phyloP scores from a whole-genome alignment of 2,797 vertebrate genomes.

The Gymnodraco acuticeps region DNA sequence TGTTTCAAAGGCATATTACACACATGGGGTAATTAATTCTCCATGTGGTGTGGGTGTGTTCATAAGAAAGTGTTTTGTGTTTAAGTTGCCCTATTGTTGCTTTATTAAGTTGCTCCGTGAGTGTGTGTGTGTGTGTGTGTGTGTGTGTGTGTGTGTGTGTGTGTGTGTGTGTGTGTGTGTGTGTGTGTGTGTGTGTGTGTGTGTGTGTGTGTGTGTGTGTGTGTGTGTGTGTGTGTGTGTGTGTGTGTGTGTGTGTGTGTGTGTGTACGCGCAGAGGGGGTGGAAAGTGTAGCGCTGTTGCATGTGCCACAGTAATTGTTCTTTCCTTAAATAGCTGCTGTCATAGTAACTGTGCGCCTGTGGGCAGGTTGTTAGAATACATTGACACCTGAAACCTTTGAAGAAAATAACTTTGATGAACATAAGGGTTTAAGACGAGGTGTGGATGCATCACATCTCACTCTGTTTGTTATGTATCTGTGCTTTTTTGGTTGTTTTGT shows the following conservation, averaged over 20 bases:
- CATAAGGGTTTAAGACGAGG: not conserved
- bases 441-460: not conserved
- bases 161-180: conserved; percentile 65
- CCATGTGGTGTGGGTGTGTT: conserved; percentile 33
- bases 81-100: conserved; percentile 69
- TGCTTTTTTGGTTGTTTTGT: not conserved
- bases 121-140: conserved; percentile 42
- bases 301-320: conserved; percentile 79
- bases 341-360: conserved; percentile 81
- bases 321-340: conserved; percentile 85
- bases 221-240: conserved; percentile 68
- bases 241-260: conserved; percentile 56
- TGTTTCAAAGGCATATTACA: conserved; percentile 13
- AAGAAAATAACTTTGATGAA: conserved; percentile 38
- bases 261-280: conserved; percentile 59
- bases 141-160: conserved; percentile 69
- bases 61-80: conserved; percentile 55
- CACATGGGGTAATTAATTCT: conserved; percentile 53
- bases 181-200: conserved; percentile 66
- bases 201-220: conserved; percentile 69
- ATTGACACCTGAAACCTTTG: conserved; percentile 75
- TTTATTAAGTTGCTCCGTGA: conserved; percentile 63
- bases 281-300: conserved; percentile 57
- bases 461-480: not conserved
- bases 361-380: conserved; percentile 76